Base-by-base conservation (phyloP, 2,113 vertebrate genomes). In the Elanus axillaris region DNA sequence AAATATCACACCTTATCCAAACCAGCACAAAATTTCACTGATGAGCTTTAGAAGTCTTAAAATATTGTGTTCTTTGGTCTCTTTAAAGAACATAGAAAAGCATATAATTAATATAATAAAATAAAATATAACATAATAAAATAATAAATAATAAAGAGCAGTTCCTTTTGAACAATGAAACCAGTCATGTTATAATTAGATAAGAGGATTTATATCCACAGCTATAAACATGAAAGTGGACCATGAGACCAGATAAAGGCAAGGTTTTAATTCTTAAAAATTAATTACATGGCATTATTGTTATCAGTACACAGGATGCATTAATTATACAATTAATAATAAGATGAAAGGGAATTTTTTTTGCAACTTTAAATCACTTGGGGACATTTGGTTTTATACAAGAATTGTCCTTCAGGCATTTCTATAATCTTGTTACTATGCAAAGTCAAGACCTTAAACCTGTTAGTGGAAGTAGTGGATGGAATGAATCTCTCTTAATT, bases 251-350 rank as follows among this genome's bases (percentile, higher is more conserved):
- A 88, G 97, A 98, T 98, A 98, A 98, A 98, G 96, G 96, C 94
- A 97, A 98, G 95, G 97, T 98, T 98, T 98, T 97, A 98, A 98
- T 98, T 98, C 98, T 98, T 97, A 98, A 98, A 98, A 98, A 98
- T 98, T 98, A 98, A 98, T 98, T 98, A 98, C 98, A 98, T 97
- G 97, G 98, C 97, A 98, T 98, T 98, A 98, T 97, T 98, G 96
- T 98, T 98, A 98, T 98, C 98, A 91, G 97, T 98, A 98, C 97
- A 98, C 97, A 98, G 97, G 97, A 98, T 97, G 97, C 98, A 98
- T 98, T 98, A 98, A 98, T 98, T 98, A 98, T 97, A 98, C 98
- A 98, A 98, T 98, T 98, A 98, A 98, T 98, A 98, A 98, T 96
- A 98, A 96, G 97, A 98, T 97, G 97, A 98, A 98, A 98, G 87